phyloP scores from a whole-genome alignment of 2,888 invertebrate species.

The Isotomurus palustris region DNA sequence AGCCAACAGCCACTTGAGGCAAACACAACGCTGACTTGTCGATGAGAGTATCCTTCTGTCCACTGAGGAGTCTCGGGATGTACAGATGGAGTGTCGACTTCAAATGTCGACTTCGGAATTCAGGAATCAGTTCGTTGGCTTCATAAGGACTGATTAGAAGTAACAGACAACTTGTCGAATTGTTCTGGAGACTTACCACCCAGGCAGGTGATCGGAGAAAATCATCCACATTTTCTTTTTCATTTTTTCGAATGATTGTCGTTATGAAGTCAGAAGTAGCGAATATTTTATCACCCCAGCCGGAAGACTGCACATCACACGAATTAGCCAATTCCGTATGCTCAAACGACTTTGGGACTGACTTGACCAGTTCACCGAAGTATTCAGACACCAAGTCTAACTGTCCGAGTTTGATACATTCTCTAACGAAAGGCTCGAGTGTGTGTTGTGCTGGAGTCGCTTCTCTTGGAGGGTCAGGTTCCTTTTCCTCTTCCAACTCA shows the following conservation, averaged over 20 bases:
- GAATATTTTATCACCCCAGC: neutral
- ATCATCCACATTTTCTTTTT: neutral
- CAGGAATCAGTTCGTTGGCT: slow-evolving; percentile 9
- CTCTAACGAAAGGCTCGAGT: neutral
- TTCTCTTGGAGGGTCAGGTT: neutral
- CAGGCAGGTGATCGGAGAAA: slow-evolving; percentile 10
- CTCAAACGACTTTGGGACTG: slow-evolving; percentile 1
- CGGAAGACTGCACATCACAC: neutral
- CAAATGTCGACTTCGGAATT: neutral
- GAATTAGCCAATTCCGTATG: neutral
- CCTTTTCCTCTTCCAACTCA: slow-evolving; percentile 8
- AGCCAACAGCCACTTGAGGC: neutral
- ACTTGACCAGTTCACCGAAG: neutral
- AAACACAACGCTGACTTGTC: slow-evolving; percentile 7
- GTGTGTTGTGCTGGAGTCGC: neutral
- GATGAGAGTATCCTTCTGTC: slow-evolving; percentile 10
- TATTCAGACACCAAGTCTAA: neutral
- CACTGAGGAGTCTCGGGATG: neutral
- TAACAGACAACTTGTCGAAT: neutral
- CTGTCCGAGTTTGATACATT: neutral
- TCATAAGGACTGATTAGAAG: slow-evolving; percentile 11
- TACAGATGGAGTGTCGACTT: slow-evolving; percentile 10
- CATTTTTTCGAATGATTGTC: neutral
- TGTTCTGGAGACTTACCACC: neutral
- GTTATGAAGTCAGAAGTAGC: slow-evolving; percentile 12